Conservation (phyloP, 2,113 vertebrate species). For the Falco punctatus region DNA sequence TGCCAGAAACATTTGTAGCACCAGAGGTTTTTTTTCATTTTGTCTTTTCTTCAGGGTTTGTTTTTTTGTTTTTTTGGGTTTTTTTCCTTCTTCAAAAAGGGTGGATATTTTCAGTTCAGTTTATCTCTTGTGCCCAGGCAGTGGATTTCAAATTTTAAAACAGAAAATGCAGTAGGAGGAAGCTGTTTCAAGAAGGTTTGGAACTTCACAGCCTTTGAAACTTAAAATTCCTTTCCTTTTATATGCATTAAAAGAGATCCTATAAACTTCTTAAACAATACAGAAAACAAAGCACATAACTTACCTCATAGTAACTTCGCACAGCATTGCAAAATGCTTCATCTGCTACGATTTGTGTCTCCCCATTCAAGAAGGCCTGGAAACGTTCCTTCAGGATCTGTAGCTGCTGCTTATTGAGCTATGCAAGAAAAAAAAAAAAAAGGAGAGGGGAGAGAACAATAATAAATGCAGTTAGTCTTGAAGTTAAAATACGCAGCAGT, state of each 20-base stretch:
- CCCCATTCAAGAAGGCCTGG: slow-evolving; percentile 91
- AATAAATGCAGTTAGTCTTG: not conserved
- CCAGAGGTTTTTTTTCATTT: not conserved
- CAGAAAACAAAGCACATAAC: slow-evolving; percentile 13
- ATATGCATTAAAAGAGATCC: not conserved
- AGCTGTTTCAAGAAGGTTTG: slow-evolving; percentile 7
- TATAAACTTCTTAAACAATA: not conserved
- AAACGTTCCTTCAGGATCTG: slow-evolving; percentile 91
- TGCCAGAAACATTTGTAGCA: slow-evolving; percentile 44
- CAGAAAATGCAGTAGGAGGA: not conserved
- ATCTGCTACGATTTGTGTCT: slow-evolving; percentile 92
- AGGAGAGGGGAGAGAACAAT: not conserved
- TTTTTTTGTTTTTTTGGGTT: no score
- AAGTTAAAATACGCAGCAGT: not conserved
- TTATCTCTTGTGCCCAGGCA: slow-evolving; percentile 51
- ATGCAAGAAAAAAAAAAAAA: not conserved
- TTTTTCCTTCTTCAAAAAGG: not conserved
- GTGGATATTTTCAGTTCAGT: slow-evolving; percentile 38
- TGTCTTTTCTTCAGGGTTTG: not conserved
- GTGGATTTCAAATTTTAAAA: slow-evolving; percentile 47
- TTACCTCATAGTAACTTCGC: slow-evolving; percentile 93
- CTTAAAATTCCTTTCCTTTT: not conserved
- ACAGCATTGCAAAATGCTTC: slow-evolving; percentile 98
- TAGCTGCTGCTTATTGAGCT: slow-evolving; percentile 96
- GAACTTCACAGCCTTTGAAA: not conserved